Percentiles rank a stretch among this genome's conserved stretches.
phyloP scores from a whole-genome alignment of 2,888 invertebrate genomes.

The Drosophila putrida region DNA sequence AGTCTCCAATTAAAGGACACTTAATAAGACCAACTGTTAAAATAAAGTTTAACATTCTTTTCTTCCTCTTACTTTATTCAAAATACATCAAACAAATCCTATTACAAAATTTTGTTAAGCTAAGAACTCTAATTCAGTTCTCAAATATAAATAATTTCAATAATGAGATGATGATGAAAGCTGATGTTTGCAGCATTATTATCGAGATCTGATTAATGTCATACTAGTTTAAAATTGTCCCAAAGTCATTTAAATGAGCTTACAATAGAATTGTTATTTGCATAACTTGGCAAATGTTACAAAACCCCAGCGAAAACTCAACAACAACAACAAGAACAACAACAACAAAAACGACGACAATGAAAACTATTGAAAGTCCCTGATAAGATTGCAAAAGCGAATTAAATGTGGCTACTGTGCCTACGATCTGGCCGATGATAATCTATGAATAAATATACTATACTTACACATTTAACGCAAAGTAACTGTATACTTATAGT shows the following conservation, averaged over 20 bases:
- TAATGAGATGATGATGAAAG: neutral
- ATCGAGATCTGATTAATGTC: slow-evolving; percentile 40
- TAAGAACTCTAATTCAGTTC: neutral
- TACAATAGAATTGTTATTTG: slow-evolving; percentile 36
- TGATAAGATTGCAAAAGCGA: slow-evolving; percentile 46
- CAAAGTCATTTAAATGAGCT: slow-evolving; percentile 40
- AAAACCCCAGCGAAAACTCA: slow-evolving; percentile 12
- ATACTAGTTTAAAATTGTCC: slow-evolving; percentile 21
- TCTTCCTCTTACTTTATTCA: no score
- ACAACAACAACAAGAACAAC: slow-evolving; percentile 1
- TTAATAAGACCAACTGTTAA: no score
- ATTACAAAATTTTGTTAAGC: neutral
- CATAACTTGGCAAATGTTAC: slow-evolving; percentile 33
- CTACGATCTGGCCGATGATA: slow-evolving; percentile 34
- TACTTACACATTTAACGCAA: neutral
- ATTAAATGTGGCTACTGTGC: slow-evolving; percentile 36
- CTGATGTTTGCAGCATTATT: slow-evolving; percentile 2
- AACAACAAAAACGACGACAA: slow-evolving; percentile 3
- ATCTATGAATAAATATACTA: slow-evolving; percentile 25
- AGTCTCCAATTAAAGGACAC: neutral
- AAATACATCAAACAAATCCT: neutral
- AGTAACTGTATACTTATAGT: slow-evolving; percentile 18
- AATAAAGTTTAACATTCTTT: no score
- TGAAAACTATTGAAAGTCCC: slow-evolving; percentile 26
- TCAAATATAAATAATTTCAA: neutral